phyloP scores from a whole-genome alignment of 2,797 vertebrate genomes.

The Sebastes minor region DNA sequence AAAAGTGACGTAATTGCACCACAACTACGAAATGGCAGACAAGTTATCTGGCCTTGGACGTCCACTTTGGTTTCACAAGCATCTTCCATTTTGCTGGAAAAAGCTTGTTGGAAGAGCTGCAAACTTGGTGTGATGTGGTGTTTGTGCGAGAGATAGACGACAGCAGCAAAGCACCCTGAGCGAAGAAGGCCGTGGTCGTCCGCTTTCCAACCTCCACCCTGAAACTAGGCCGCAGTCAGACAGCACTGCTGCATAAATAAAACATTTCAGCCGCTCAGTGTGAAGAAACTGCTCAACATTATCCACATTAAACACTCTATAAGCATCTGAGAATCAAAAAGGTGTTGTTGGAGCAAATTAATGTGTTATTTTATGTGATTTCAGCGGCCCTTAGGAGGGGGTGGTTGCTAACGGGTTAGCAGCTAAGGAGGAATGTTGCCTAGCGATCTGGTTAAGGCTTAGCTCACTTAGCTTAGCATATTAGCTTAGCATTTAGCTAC shows the following conservation, averaged over 20 bases:
- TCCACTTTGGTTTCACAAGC: conserved; percentile 26
- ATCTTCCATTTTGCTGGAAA: conserved; percentile 56
- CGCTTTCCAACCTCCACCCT: conserved; percentile 66
- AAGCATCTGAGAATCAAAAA: not conserved
- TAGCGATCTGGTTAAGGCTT: conserved; percentile 60
- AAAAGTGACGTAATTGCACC: conserved; percentile 81
- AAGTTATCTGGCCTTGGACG: conserved; percentile 23
- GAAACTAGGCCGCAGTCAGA: conserved; percentile 77
- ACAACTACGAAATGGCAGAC: conserved; percentile 63
- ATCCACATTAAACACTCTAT: conserved; percentile 21
- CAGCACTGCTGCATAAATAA: conserved; percentile 81
- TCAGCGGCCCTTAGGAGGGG: conserved; percentile 73
- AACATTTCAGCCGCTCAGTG: conserved; percentile 69
- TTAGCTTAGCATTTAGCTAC: conserved; percentile 81
- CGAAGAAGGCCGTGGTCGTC: conserved; percentile 74
- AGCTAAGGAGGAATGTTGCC: conserved; percentile 80
- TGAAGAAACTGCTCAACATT: conserved; percentile 46
- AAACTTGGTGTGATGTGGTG: conserved; percentile 73
- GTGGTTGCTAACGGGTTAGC: conserved; percentile 75
- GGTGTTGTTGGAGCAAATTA: conserved; percentile 21
- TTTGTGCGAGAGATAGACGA: conserved; percentile 56
- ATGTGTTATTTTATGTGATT: conserved; percentile 71
- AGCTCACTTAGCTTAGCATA: conserved; percentile 71
- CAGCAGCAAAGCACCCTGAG: conserved; percentile 34
- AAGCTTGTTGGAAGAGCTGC: conserved; percentile 52